Evolutionary conservation across 2,888 invertebrate genomes (phyloP).

Genomic region (Eretmocerus hayati): DNA sequence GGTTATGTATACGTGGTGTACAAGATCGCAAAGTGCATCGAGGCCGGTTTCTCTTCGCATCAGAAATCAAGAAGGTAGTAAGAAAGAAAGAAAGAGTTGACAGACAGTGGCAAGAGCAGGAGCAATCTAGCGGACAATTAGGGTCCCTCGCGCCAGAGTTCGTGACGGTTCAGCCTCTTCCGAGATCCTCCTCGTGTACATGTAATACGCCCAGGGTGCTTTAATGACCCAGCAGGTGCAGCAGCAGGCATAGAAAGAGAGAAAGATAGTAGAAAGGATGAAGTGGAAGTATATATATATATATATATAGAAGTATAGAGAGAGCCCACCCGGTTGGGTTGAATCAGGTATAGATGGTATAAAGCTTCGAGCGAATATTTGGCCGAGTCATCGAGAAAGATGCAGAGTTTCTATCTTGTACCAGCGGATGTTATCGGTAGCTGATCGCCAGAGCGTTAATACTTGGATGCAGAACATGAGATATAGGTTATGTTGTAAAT

Average conservation of each 20-base stretch:
- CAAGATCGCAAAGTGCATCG: no score
- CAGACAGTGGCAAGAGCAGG: conserved; percentile 14
- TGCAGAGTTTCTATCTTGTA: no score
- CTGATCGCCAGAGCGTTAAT: conserved; percentile 16
- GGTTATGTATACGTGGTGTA: no score
- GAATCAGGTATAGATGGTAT: no score
- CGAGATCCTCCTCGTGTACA: conserved; percentile 32
- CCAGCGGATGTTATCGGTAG: conserved; percentile 8
- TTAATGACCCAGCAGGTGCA: conserved; percentile 44
- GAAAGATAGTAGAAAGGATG: no score
- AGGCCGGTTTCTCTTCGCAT: no score
- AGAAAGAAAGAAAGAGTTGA: background rate
- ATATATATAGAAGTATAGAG: no score
- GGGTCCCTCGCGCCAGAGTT: no score
- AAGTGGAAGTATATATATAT: no score
- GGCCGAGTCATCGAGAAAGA: conserved; percentile 21
- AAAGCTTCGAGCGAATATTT: conserved; percentile 17
- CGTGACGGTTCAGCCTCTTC: conserved; percentile 37
- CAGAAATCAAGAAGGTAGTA: no score
- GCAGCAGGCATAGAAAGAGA: no score
- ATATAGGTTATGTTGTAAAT: no score
- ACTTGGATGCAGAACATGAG: background rate
- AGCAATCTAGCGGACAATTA: conserved; percentile 44
- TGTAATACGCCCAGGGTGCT: conserved; percentile 34
- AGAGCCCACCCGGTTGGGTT: conserved; percentile 16